Conservation (phyloP, 2,113 vertebrate species). For the Dryoscopus gambensis region DNA sequence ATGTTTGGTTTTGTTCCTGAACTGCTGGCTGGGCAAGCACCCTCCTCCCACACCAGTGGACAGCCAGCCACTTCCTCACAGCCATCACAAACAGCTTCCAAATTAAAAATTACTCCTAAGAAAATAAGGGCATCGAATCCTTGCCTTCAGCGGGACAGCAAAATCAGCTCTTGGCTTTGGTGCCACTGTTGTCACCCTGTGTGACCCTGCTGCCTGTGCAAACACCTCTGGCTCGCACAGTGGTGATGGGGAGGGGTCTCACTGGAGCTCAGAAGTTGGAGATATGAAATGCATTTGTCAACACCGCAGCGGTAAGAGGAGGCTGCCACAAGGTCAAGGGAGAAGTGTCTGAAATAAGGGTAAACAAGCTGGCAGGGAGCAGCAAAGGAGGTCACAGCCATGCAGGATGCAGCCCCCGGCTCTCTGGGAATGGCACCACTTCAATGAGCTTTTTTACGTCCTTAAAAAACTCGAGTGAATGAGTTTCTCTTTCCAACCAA, state of each 20-base stretch:
- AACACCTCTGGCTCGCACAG: accelerated
- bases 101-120: neutral
- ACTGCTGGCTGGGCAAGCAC: neutral
- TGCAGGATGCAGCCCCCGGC: neutral
- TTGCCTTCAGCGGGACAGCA: neutral
- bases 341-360: neutral
- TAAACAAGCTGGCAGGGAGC: neutral
- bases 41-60: accelerated
- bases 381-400: neutral
- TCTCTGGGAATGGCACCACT: neutral
- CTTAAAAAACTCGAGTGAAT: neutral
- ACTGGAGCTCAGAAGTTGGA: neutral
- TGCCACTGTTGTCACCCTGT: accelerated
- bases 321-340: neutral
- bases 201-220: neutral
- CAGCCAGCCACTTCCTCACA: neutral
- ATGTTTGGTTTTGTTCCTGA: neutral
- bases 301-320: neutral
- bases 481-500: neutral
- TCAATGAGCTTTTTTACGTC: neutral
- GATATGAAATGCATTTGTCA: neutral
- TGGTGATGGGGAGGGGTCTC: neutral
- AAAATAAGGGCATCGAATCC: neutral
- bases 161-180: neutral
- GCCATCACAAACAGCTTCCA: neutral